Evolutionary conservation across 2,797 vertebrate genomes (phyloP).

Genomic region (Oreortyx pictus): DNA sequence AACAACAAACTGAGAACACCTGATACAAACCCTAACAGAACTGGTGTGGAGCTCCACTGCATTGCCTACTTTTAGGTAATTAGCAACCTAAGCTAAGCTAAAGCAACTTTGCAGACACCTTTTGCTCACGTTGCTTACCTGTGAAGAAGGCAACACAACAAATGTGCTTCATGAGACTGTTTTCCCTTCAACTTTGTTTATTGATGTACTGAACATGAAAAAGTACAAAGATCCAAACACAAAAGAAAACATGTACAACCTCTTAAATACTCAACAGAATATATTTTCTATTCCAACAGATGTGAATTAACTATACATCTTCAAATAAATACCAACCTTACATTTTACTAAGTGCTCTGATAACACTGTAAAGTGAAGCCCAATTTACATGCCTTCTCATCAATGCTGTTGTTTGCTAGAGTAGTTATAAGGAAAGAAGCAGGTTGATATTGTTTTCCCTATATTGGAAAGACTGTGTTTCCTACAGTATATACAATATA

Average conservation of each 20-base stretch:
- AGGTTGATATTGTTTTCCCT: slow-evolving; percentile 77
- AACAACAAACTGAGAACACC: neutral
- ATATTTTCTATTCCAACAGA: slow-evolving; percentile 88
- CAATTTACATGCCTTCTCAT: slow-evolving; percentile 86
- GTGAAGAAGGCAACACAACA: neutral
- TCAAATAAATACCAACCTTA: slow-evolving; percentile 90
- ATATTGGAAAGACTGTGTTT: slow-evolving; percentile 66
- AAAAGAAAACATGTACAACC: slow-evolving; percentile 91
- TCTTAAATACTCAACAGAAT: slow-evolving; percentile 90
- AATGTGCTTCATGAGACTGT: slow-evolving; percentile 68
- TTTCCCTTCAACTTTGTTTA: slow-evolving; percentile 99
- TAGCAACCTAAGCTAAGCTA: neutral
- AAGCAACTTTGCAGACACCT: neutral
- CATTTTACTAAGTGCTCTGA: slow-evolving; percentile 87
- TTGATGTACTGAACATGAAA: slow-evolving; percentile 99
- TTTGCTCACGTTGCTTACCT: neutral
- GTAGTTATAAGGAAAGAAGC: slow-evolving; percentile 81
- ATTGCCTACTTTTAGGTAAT: neutral
- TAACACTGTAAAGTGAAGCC: slow-evolving; percentile 86
- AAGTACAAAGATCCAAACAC: slow-evolving; percentile 99
- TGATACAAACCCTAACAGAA: neutral
- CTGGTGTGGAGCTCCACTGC: neutral
- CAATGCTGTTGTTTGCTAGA: slow-evolving; percentile 81
- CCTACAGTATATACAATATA: slow-evolving; percentile 77
- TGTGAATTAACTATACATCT: slow-evolving; percentile 89